Base-by-base conservation (phyloP, 2,888 invertebrate species). In the Thumatha senex region DNA sequence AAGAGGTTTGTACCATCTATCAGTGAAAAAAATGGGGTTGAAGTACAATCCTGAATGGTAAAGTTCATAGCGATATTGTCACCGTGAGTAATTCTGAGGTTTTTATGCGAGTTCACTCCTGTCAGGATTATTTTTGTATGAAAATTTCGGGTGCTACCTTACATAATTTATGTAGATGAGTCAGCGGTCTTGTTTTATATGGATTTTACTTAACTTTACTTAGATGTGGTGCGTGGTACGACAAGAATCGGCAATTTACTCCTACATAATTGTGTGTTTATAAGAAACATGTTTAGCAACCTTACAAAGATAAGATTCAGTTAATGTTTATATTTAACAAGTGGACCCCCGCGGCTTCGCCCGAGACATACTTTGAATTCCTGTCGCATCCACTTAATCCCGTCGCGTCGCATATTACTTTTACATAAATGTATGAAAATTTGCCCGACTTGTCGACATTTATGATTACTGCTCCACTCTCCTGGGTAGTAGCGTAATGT, bases 41-140 rank as follows among this genome's bases (percentile, higher is more conserved):
- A 54, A 67, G 47, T 43, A 48, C 55, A 49, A 52, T 54, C 41
- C 50, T 35, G 49, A 62, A 64, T 58, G 56, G 48, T 56, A 64
- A 67, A 67, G 68, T 62, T 67, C 67, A 64, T 55, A 54, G 57
- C 54, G 55, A 60, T 62, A 64, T 64, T 67, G 67, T 66, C 64
- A 54, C 51, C 35, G 47, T 56, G 54, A 67, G 58, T 64, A 67
- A 67, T 67, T 60, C 57, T 39, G 42, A 52, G 35, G 51, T 49
- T 46, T 66, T 60, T 65, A 60, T 54, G 57, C 30, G 40, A 57
- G 60, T 57, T 62, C 49, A 36, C 35, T 41, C 18, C 14, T 43
- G 53, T 51, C 54, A 66, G 58, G 54, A 54, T 46, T 46, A 35
- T 59, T 52, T 60, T 53, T 41, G 7, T 39, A 5, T 39, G 46